Conservation (phyloP, 2,888 invertebrate species). For the Hoplodrina ambigua region DNA sequence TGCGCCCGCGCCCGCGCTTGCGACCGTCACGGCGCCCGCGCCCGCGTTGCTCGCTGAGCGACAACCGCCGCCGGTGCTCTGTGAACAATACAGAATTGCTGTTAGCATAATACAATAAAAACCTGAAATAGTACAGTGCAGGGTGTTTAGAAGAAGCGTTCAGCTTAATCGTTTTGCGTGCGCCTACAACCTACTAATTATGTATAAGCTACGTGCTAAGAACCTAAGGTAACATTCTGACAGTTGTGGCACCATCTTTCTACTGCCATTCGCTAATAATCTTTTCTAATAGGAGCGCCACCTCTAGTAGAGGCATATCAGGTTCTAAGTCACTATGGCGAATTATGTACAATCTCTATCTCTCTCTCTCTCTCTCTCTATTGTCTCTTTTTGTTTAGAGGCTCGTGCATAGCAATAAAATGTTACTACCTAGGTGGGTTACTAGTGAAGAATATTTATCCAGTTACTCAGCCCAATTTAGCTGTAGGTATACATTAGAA, state of each 20-base stretch:
- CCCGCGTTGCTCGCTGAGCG: conserved; percentile 83
- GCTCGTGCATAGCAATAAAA: conserved; percentile 24
- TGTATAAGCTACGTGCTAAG: conserved; percentile 1
- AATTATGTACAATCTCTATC: not conserved
- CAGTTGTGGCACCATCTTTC: not conserved
- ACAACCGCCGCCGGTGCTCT: conserved; percentile 86
- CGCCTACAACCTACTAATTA: not conserved
- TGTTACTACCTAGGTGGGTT: conserved; percentile 9
- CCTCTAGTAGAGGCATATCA: not conserved
- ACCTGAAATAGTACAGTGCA: not conserved
- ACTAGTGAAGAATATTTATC: conserved; percentile 11
- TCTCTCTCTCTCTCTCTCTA: too few species aligned
- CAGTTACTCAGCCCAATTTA: conserved; percentile 2
- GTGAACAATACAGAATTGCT: conserved; percentile 65
- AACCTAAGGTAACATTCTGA: not conserved
- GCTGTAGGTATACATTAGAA: conserved; percentile 9
- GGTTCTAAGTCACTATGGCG: not conserved
- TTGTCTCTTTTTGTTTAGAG: not conserved
- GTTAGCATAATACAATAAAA: conserved; percentile 14
- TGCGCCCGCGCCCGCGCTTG: conserved; percentile 87
- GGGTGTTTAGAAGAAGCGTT: conserved; percentile 3
- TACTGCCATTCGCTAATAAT: not conserved
- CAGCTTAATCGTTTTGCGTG: not conserved
- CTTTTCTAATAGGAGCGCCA: not conserved
- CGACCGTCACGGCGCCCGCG: conserved; percentile 88